Percentiles rank a stretch among this genome's conserved stretches.
These are phyloP conservation scores for Hydropsyche betteni DNA, from an alignment of 2,888 invertebrate genomes.

Conservation along the genomic window DNA sequence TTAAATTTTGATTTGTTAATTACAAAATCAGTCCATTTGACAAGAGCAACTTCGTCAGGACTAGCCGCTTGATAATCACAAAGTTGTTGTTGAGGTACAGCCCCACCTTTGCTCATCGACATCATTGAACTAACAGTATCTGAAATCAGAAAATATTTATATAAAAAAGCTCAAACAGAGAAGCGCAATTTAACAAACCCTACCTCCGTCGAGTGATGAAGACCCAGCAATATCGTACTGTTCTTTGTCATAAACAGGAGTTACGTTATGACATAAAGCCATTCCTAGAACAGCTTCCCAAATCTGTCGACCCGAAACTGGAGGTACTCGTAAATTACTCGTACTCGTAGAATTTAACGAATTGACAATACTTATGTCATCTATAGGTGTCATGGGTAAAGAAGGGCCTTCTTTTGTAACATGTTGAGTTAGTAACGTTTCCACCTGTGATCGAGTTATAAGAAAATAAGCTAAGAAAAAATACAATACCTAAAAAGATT, in stretches of 20 bases:
- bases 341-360: conserved; percentile 2
- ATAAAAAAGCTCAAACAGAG: too few species aligned
- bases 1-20: conserved; percentile 26
- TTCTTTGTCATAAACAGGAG: conserved; percentile 87
- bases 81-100: conserved; percentile 64
- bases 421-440: conserved; percentile 62
- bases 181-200: neutral
- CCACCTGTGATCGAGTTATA: conserved; percentile 57
- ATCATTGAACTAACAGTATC: conserved; percentile 64
- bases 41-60: conserved; percentile 93
- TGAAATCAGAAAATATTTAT: conserved; percentile 50
- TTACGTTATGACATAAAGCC: conserved; percentile 98
- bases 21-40: conserved; percentile 89
- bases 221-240: conserved; percentile 53
- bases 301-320: conserved; percentile 66
- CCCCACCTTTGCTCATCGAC: conserved; percentile 64
- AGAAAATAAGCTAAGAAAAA: neutral
- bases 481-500: neutral
- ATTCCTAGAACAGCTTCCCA: conserved; percentile 92
- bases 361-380: conserved; percentile 26
- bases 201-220: conserved; percentile 45
- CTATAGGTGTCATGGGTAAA: conserved; percentile 54
- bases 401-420: conserved; percentile 61
- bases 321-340: conserved; percentile 42
- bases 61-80: conserved; percentile 82